A percentile compares a stretch with the other conserved stretches of the same genome.
Conservation (phyloP, 2,888 invertebrate species). For the Platynereis dumerilii region DNA sequence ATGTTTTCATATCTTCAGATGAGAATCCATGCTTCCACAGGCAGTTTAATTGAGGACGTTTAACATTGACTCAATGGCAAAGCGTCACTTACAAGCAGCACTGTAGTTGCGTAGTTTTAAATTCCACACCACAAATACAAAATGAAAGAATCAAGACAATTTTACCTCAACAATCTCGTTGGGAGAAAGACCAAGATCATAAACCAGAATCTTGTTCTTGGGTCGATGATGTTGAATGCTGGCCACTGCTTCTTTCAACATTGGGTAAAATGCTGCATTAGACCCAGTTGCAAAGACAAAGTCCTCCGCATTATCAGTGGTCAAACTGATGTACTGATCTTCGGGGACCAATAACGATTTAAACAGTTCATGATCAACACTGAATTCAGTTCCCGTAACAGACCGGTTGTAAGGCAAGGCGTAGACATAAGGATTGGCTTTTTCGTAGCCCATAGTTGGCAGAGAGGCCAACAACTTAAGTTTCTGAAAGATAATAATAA, state of each 20-base stretch:
- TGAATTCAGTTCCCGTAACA: neutral
- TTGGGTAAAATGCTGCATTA: slow-evolving; percentile 13
- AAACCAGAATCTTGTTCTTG: slow-evolving; percentile 20
- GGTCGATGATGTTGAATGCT: slow-evolving; percentile 19
- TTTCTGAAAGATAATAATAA: too few species aligned
- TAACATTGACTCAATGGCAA: too few species aligned
- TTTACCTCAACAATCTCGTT: slow-evolving; percentile 10
- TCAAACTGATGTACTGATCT: neutral
- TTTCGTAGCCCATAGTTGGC: too few species aligned
- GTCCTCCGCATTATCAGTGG: neutral
- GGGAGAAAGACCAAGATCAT: slow-evolving; percentile 24
- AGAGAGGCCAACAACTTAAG: too few species aligned
- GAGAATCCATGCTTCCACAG: too few species aligned
- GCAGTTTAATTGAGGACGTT: too few species aligned
- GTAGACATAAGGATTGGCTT: neutral
- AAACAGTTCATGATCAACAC: neutral
- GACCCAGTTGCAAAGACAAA: slow-evolving; percentile 29
- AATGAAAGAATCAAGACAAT: too few species aligned
- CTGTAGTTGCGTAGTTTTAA: too few species aligned
- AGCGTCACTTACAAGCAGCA: neutral
- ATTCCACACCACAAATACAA: too few species aligned
- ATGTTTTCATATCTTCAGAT: too few species aligned
- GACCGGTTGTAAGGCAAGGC: neutral
- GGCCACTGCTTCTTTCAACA: slow-evolving; percentile 14
- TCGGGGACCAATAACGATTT: neutral